Percentiles rank a stretch among this genome's conserved stretches.
Evolutionary conservation across 2,113 vertebrate species (phyloP).

Genomic region (Fregata magnificens): DNA sequence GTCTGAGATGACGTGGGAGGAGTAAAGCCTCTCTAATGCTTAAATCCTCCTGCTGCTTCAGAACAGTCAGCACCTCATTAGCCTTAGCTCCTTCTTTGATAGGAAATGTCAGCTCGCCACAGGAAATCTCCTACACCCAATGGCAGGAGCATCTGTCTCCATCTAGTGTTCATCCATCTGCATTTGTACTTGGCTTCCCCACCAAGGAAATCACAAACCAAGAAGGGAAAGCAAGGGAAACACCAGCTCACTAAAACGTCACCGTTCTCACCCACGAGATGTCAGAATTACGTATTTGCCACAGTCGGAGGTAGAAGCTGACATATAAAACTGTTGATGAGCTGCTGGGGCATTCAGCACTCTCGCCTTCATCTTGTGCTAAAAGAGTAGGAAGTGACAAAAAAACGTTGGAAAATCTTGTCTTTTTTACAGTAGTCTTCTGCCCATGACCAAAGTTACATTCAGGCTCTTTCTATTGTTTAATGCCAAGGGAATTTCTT

Average conservation of each 20-base stretch:
- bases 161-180: constrained; percentile 54
- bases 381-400: background rate
- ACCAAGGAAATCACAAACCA: background rate
- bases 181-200: background rate
- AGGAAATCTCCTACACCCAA: background rate
- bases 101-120: background rate
- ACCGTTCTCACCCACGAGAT: background rate
- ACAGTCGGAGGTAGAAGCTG: background rate
- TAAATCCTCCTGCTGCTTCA: constrained; percentile 39
- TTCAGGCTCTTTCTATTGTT: background rate
- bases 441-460: background rate
- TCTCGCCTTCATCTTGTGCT: background rate
- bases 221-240: background rate
- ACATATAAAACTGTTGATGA: background rate
- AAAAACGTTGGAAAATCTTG: background rate
- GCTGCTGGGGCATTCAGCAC: background rate
- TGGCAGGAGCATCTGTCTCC: constrained; percentile 59
- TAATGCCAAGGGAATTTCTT: background rate
- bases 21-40: constrained; percentile 26
- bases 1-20: background rate
- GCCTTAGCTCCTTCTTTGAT: background rate
- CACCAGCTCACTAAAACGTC: background rate
- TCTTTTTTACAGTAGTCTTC: background rate
- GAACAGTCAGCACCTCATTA: constrained; percentile 26
- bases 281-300: background rate